phyloP scores from a whole-genome alignment of 2,113 vertebrate genomes.

The Thryonomys swinderianus region DNA sequence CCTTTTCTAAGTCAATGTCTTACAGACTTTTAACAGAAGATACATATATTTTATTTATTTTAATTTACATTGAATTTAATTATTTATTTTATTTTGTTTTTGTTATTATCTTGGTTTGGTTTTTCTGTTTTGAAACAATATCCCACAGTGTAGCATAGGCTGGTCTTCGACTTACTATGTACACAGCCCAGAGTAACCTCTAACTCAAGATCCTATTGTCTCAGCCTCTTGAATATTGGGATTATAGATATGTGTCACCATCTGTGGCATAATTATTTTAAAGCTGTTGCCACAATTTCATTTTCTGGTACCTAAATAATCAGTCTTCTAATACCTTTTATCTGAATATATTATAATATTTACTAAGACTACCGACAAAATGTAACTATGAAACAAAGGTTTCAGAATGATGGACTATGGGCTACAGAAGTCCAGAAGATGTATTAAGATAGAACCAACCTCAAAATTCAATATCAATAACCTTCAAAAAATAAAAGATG shows the following conservation, averaged over 20 bases:
- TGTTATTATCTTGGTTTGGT: not conserved
- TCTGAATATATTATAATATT: not conserved
- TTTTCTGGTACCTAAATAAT: conserved; percentile 15
- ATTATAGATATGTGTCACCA: not conserved
- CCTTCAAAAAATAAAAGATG: not conserved
- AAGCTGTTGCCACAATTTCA: not conserved
- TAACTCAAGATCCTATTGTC: not conserved
- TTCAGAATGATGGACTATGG: not conserved
- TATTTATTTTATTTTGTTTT: not conserved
- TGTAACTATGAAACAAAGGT: not conserved
- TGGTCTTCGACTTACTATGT: not conserved
- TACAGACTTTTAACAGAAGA: not conserved
- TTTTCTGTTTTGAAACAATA: not conserved
- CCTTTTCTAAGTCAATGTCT: not conserved
- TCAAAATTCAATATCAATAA: not conserved
- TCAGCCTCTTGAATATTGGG: not conserved
- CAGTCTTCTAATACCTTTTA: not conserved
- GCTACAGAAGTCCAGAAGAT: not conserved
- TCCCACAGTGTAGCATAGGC: not conserved
- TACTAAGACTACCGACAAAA: not conserved
- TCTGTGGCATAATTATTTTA: not conserved
- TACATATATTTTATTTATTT: not conserved
- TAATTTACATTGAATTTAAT: not conserved
- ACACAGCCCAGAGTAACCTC: not conserved
- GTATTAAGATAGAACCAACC: not conserved